Evolutionary conservation across 2,888 invertebrate genomes (phyloP).

Genomic region (Phortica magna): DNA sequence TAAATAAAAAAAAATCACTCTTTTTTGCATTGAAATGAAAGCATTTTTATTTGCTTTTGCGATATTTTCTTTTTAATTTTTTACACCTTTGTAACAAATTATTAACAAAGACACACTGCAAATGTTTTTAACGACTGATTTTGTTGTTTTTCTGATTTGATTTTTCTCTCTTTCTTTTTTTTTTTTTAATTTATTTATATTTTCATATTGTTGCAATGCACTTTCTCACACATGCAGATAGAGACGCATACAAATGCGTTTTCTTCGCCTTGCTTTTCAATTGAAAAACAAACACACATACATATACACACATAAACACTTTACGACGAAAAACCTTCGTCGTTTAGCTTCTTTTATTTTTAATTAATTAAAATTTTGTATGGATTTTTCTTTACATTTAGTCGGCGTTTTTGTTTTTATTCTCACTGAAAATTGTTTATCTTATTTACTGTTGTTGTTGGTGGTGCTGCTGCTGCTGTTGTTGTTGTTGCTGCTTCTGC

Average conservation of each 20-base stretch:
- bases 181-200: constrained; percentile 34
- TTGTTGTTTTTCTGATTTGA: constrained; percentile 50
- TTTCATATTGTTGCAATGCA: constrained; percentile 64
- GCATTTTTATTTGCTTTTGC: constrained; percentile 33
- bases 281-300: constrained; percentile 40
- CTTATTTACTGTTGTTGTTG: constrained; percentile 33
- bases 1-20: constrained; percentile 53
- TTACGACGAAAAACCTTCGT: constrained; percentile 45
- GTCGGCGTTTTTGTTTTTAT: constrained; percentile 50
- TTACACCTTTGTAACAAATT: constrained; percentile 43
- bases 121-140: constrained; percentile 5
- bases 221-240: constrained; percentile 56
- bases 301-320: constrained; percentile 52
- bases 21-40: constrained; percentile 27
- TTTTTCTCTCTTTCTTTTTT: constrained; percentile 53
- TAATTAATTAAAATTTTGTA: constrained; percentile 22
- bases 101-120: neutral
- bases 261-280: neutral
- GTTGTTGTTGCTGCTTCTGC: constrained; percentile 19
- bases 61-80: constrained; percentile 47
- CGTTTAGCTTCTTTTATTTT: constrained; percentile 18
- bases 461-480: constrained; percentile 27
- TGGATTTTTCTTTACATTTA: constrained; percentile 46
- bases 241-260: constrained; percentile 37
- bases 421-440: constrained; percentile 37